Evolutionary conservation across 2,888 invertebrate genomes (phyloP), one percentile per base, ranked within the genome.

Genomic region (Athetis lepigone): DNA sequence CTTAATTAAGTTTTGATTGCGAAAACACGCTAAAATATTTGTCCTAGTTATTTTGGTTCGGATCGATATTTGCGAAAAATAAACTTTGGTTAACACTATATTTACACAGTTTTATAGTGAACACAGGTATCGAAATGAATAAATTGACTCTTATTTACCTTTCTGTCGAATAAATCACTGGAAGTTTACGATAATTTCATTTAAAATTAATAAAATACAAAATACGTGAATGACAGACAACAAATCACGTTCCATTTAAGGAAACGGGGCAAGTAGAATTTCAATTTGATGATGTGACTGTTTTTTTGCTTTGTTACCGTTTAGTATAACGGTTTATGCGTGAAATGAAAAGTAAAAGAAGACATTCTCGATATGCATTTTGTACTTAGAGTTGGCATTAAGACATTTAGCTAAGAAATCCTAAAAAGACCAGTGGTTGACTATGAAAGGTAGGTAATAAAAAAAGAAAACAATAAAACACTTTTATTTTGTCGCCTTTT

Each of bases 221-320:
- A 75, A 23, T 36, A 21, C 0, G 7, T 33, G 27, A 49, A 40
- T 75, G 72, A 77, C 80, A 72, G 61, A 69, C 57, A 55, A 74
- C 71, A 68, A 62, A 63, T 58, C 42, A 74, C 79, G 77, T 79
- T 78, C 77, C 77, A 70, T 70, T 79, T 77, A 56, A n/a, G 50
- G 61, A 43, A 61, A 49, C 11, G 46, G 25, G 39, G n/a, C 51
- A 43, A 46, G 23, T 50, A 45, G 40, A 46, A 23, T n/a, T n/a
- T n/a, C n/a, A n/a, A n/a, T 58, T 62, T 63, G 77, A 62, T 79
- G 74, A 79, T 74, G 79, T 70, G 77, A 79, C 79, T 64, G 29
- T 36, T 66, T 79, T 70, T 59, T 60, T 43, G 6, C 33, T 8
- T 27, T 16, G 33, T 4, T 33, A 39, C 16, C 6, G 52, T 63